phyloP scores from a whole-genome alignment of 2,113 vertebrate species.

The Camelus bactrianus region DNA sequence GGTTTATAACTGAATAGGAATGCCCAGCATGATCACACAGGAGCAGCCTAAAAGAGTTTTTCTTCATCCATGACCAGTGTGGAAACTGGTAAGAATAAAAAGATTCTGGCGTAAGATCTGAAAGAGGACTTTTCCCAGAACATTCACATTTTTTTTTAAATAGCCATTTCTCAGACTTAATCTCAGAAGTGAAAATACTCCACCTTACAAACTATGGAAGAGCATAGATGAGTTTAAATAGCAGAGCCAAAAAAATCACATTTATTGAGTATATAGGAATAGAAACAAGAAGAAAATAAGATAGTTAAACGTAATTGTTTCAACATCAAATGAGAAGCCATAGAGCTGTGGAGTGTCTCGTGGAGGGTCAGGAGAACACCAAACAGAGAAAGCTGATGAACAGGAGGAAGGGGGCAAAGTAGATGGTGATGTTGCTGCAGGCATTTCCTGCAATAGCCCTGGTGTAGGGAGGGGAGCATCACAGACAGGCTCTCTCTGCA shows the following conservation, averaged over 20 bases:
- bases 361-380: not conserved
- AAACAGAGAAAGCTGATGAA: not conserved
- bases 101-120: not conserved
- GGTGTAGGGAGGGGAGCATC: accelerated
- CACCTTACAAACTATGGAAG: constrained; percentile 2
- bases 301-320: not conserved
- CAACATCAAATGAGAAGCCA: not conserved
- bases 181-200: not conserved
- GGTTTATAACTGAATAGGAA: not conserved
- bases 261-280: not conserved
- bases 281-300: constrained; percentile 28
- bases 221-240: not conserved
- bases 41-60: not conserved
- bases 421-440: constrained; percentile 49
- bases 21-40: not conserved
- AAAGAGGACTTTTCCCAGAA: not conserved
- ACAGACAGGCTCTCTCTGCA: constrained; percentile 73
- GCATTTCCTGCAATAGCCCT: constrained; percentile 60
- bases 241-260: not conserved
- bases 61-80: not conserved
- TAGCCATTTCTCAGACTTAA: not conserved
- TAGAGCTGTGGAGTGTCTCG: not conserved
- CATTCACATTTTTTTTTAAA: not conserved
- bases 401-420: not conserved
- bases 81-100: not conserved